These are phyloP conservation scores for Catalaphyllia jardinei DNA, from an alignment of 64 coral and sea anemone genomes.

Conservation along the genomic window DNA sequence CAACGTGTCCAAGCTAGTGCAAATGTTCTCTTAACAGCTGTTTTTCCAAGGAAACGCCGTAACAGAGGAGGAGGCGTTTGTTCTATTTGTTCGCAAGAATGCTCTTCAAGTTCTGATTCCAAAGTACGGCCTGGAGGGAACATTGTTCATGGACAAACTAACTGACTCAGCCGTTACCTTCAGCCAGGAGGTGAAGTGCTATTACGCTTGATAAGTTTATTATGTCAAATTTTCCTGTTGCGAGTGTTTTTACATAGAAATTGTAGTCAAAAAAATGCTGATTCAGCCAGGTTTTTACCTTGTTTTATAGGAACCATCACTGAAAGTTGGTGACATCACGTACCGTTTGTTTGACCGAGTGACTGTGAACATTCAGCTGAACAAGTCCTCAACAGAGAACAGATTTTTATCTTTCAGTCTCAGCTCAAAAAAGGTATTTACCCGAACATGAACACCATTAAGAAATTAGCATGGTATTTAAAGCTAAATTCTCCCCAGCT, in stretches of 20 bases:
- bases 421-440: no score
- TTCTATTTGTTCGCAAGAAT: conserved; percentile 96
- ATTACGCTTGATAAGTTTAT: background rate
- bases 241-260: background rate
- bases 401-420: no score
- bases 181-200: conserved; percentile 73
- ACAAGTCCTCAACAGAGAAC: no score
- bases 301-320: conserved; percentile 47
- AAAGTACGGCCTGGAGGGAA: conserved; percentile 98
- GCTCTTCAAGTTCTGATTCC: conserved; percentile 92
- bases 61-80: conserved; percentile 81
- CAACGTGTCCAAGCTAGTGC: no score
- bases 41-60: conserved; percentile 86
- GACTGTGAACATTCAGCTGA: background rate
- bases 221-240: background rate
- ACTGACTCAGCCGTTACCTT: conserved; percentile 45
- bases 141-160: conserved; percentile 72
- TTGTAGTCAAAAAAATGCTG: background rate
- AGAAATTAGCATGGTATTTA: no score
- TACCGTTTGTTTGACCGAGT: conserved; percentile 68
- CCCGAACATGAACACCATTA: no score
- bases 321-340: conserved; percentile 49
- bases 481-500: no score
- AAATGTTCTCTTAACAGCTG: conserved; percentile 30
- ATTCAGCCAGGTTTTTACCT: background rate